Base-by-base conservation (phyloP, 2,888 invertebrate species). In the Dolomedes plantarius region DNA sequence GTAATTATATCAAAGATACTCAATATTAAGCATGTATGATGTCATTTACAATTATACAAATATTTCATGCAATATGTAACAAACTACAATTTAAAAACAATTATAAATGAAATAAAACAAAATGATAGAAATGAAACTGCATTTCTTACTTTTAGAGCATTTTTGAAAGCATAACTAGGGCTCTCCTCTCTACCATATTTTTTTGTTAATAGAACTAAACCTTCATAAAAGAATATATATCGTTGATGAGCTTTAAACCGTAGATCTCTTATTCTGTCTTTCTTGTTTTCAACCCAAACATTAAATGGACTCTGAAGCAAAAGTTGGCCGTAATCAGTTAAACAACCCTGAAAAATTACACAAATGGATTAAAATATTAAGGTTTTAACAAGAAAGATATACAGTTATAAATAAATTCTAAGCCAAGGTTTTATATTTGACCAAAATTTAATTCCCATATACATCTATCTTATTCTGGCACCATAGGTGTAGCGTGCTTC, bases 191-290 rank as follows among this genome's bases (percentile, higher is more conserved):
- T 89, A 78, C 91, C 91, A 78, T 91, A 91, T 91, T 96, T 96
- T 91, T 95, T 95, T 92, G 98, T 98, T 93, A 99, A 96, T 87
- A 99, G 93, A 93, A 99, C 94, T 11, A 97, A 95, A 91, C 97
- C 97, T 91, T 98, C 97, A 91, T 98, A 98, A 39, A 99, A 94
- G 92, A 99, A 98, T 90, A 98, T 94, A 91, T 98, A 98, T 69
- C 98, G 89, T 85, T 97, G 95, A 91, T 96, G 96, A 87, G 97
- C 96, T 91, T 97, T 97, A 90, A 96, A 94, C 90, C 97, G 93
- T 71, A 97, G 92, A 86, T 93, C 93, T 88, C 91, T 90, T 62
- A 97, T 93, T 80, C 96, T 93, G 91, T 97, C 97, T 89, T 96
- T 95, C 90, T 97, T 97, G 91, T 95, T 96, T 91, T 97, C 97